These are phyloP conservation scores for Camptogramma bilineatum DNA, from an alignment of 2,888 invertebrate genomes.

Conservation along the genomic window DNA sequence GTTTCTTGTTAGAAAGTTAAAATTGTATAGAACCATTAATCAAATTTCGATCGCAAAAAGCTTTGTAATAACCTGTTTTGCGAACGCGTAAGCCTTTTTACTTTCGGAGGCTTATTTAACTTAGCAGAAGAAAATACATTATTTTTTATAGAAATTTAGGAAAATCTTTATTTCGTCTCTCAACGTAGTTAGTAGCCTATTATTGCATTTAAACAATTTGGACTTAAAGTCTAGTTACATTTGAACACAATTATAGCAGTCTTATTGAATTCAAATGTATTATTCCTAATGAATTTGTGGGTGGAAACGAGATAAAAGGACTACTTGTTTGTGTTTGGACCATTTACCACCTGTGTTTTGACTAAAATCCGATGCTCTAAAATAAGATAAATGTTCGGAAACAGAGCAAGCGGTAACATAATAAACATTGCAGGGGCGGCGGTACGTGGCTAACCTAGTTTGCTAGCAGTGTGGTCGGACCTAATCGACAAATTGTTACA, in stretches of 20 bases:
- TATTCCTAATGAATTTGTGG: neutral
- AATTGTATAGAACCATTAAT: slow-evolving; percentile 19
- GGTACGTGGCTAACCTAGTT: slow-evolving; percentile 37
- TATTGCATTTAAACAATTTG: neutral
- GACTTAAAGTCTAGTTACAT: neutral
- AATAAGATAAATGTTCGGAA: neutral
- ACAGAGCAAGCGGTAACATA: slow-evolving; percentile 10
- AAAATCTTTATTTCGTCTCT: neutral
- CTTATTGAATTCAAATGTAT: too few species aligned
- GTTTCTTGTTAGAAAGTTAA: slow-evolving; percentile 11
- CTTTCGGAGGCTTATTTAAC: slow-evolving; percentile 1
- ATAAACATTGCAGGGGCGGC: slow-evolving; percentile 24
- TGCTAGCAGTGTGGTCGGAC: slow-evolving; percentile 40
- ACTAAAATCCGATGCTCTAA: neutral
- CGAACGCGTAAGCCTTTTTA: slow-evolving; percentile 12
- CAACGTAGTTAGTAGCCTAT: neutral
- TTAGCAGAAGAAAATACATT: neutral
- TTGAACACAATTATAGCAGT: neutral
- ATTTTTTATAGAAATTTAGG: neutral
- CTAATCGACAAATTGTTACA: slow-evolving; percentile 52
- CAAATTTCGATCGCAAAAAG: slow-evolving; percentile 19
- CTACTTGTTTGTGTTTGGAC: neutral
- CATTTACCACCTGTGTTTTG: neutral
- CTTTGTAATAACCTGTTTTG: slow-evolving; percentile 15
- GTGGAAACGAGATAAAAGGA: neutral